Conservation (phyloP, 2,888 invertebrate species). For the Lepidocyrtinus sp. region DNA sequence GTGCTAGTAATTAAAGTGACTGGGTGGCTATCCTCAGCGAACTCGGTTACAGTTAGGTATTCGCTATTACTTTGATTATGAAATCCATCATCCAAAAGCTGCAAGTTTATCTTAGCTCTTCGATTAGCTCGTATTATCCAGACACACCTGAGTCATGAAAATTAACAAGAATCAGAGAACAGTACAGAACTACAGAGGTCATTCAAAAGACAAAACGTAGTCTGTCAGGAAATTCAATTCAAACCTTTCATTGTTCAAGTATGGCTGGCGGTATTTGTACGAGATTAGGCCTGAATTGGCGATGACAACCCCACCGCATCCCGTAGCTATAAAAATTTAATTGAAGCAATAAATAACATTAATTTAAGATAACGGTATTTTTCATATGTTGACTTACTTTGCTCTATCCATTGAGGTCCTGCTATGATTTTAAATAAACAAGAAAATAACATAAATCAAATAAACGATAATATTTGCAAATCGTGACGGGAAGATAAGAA, state of each 20-base stretch:
- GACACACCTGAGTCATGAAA: no score
- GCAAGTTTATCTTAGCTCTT: constrained; percentile 32
- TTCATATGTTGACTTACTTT: constrained; percentile 44
- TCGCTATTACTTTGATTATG: constrained; percentile 61
- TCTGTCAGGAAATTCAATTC: no score
- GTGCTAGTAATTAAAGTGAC: constrained; percentile 45
- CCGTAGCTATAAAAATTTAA: constrained; percentile 29
- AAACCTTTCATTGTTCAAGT: constrained; percentile 59
- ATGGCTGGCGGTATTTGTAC: constrained; percentile 57
- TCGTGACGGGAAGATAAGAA: no score
- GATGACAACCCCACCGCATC: constrained; percentile 57
- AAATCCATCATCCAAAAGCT: constrained; percentile 58
- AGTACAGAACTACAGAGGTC: no score
- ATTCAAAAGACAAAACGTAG: no score
- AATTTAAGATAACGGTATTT: neutral
- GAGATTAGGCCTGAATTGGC: constrained; percentile 55
- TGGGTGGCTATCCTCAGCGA: constrained; percentile 47
- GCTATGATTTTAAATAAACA: constrained; percentile 9
- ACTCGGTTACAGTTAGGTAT: constrained; percentile 56
- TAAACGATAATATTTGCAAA: no score
- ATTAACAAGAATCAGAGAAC: no score
- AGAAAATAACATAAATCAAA: neutral
- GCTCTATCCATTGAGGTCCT: constrained; percentile 38
- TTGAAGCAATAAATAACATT: neutral
- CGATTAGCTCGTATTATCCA: constrained; percentile 60